phyloP scores from a whole-genome alignment of 2,113 vertebrate genomes.

The Progne subis region DNA sequence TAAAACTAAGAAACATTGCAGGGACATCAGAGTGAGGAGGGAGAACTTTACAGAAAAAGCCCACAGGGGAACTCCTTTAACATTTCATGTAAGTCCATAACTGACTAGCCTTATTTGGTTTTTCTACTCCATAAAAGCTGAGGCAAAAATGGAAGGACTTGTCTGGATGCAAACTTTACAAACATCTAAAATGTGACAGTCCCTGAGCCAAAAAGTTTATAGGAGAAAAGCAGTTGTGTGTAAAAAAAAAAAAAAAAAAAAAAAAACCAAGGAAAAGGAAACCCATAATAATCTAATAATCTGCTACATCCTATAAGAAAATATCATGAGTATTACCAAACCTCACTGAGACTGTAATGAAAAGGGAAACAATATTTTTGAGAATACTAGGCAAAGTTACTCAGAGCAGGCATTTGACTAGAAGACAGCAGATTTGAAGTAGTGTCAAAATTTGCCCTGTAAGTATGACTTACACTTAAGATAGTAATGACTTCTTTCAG shows the following conservation, averaged over 20 bases:
- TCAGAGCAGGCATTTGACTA: background rate
- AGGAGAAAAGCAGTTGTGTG: rapidly evolving
- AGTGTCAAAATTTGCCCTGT: background rate
- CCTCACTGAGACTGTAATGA: background rate
- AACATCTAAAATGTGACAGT: background rate
- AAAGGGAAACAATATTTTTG: background rate
- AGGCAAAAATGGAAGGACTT: background rate
- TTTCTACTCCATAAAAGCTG: background rate
- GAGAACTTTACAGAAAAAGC: background rate
- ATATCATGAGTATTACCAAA: background rate
- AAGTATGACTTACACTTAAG: background rate
- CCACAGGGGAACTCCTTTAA: background rate
- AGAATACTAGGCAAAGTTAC: background rate
- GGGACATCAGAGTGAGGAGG: background rate
- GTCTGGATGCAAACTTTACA: background rate
- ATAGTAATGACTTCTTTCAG: background rate
- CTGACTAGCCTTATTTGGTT: background rate
- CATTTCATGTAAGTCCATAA: background rate
- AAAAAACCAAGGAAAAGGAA: background rate
- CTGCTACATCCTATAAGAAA: background rate
- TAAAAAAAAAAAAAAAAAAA: background rate
- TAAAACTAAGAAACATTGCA: background rate
- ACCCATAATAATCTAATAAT: background rate
- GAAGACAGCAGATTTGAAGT: background rate
- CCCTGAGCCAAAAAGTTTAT: background rate